phyloP scores from a whole-genome alignment of 2,797 vertebrate species.

The Sebastes trivittatus region DNA sequence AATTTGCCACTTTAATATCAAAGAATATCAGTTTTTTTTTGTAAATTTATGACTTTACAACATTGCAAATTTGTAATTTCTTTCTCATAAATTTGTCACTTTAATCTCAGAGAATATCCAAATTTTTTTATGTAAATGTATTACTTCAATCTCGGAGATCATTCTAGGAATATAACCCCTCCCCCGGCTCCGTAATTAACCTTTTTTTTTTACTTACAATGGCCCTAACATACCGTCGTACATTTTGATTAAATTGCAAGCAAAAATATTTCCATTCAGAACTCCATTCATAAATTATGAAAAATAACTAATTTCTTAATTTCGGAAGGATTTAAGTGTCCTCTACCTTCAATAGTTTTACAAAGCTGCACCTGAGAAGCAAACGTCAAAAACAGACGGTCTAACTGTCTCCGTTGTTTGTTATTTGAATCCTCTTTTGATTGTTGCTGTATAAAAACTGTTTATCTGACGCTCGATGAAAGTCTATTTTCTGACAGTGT shows the following conservation, averaged over 20 bases:
- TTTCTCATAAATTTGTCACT: no score
- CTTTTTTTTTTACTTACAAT: no score
- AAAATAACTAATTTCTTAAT: background rate
- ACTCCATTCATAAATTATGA: background rate
- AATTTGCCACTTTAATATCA: no score
- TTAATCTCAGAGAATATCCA: no score
- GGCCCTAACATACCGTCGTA: no score
- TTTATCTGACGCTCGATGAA: background rate
- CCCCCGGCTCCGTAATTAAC: no score
- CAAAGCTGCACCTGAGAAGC: background rate
- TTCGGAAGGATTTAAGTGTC: background rate
- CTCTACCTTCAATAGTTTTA: background rate
- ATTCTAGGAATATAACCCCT: no score
- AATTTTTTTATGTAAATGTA: fast-evolving
- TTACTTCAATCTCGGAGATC: no score
- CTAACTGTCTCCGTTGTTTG: background rate
- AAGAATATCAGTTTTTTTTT: no score
- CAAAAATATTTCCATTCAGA: background rate
- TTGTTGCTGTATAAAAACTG: background rate
- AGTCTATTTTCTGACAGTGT: background rate
- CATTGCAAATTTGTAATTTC: no score
- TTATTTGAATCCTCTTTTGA: background rate
- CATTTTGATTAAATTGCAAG: background rate
- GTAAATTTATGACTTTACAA: no score
- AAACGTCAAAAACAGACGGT: background rate